A percentile compares a stretch with the other conserved stretches of the same genome.
Conservation (phyloP, 2,113 vertebrate genomes). For the Oryzias melastigma region DNA sequence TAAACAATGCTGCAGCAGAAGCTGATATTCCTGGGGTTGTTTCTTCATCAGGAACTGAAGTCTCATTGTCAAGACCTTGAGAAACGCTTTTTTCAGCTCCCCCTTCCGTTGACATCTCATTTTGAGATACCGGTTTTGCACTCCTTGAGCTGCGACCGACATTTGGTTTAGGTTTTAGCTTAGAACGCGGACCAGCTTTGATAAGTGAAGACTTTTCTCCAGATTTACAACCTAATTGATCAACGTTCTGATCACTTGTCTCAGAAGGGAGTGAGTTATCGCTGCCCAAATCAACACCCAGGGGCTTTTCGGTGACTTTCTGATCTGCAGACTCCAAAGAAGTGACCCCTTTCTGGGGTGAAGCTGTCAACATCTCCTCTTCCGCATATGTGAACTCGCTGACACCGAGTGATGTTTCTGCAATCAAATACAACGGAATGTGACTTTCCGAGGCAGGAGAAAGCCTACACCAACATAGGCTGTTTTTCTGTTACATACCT, state of each 20-base stretch:
- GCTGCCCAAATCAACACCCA: not conserved
- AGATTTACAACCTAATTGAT: not conserved
- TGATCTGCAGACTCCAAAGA: not conserved
- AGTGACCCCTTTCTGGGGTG: conserved; percentile 12
- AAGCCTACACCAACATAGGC: not conserved
- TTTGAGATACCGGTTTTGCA: conserved; percentile 12
- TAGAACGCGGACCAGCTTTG: conserved; percentile 17
- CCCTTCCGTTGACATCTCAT: not conserved
- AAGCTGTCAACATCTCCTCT: conserved; percentile 9
- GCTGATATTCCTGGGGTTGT: not conserved
- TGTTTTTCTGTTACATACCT: conserved; percentile 25
- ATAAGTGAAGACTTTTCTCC: conserved; percentile 2
- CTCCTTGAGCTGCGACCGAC: conserved; percentile 21
- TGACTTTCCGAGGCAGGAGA: not conserved
- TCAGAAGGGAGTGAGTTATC: not conserved
- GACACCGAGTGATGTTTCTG: conserved; percentile 30
- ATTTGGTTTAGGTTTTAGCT: conserved; percentile 60
- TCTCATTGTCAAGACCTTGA: not conserved
- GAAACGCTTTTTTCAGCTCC: conserved; percentile 2
- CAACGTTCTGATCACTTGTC: conserved; percentile 3
- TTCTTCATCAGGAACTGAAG: conserved; percentile 8
- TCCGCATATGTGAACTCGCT: conserved; percentile 31
- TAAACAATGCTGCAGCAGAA: not conserved
- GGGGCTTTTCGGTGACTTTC: not conserved
- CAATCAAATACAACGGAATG: conserved; percentile 19